Evolutionary conservation across 1,140 invertebrate species (phyloP).

Genomic region (Cyrtorhinus lividipennis): DNA sequence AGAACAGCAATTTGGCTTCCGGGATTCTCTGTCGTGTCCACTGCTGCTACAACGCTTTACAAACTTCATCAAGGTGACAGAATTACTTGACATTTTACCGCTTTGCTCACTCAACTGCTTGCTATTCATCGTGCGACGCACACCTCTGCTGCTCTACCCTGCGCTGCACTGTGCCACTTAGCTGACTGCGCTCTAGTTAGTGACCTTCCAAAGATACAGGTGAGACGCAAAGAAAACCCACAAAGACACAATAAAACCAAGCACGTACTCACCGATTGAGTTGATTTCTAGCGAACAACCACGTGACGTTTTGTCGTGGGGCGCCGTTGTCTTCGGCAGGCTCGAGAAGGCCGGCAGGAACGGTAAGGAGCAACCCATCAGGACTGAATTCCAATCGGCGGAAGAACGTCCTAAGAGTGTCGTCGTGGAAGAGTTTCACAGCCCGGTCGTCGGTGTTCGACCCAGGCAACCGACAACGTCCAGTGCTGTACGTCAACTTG

Average conservation of each 20-base stretch:
- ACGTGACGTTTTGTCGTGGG: constrained; percentile 54
- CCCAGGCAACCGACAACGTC: constrained; percentile 38
- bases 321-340: constrained; percentile 42
- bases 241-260: background rate
- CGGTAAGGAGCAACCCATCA: constrained; percentile 73
- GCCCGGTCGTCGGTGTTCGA: constrained; percentile 38
- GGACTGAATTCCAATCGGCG: constrained; percentile 73
- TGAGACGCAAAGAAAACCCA: no score
- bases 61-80: background rate
- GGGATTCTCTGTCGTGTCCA: background rate
- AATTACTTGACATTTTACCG: no score
- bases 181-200: no score
- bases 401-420: constrained; percentile 87
- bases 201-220: no score
- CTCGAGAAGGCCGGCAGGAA: constrained; percentile 61
- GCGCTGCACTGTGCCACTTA: no score
- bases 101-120: no score
- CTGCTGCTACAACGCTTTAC: background rate
- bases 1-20: background rate
- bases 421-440: constrained; percentile 76
- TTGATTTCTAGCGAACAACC: constrained; percentile 61
- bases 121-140: no score
- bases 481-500: constrained; percentile 52
- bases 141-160: no score
- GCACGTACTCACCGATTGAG: constrained; percentile 49